These are phyloP conservation scores for Mesaphorura yosii DNA, from an alignment of 1,140 invertebrate genomes.

Conservation along the genomic window DNA sequence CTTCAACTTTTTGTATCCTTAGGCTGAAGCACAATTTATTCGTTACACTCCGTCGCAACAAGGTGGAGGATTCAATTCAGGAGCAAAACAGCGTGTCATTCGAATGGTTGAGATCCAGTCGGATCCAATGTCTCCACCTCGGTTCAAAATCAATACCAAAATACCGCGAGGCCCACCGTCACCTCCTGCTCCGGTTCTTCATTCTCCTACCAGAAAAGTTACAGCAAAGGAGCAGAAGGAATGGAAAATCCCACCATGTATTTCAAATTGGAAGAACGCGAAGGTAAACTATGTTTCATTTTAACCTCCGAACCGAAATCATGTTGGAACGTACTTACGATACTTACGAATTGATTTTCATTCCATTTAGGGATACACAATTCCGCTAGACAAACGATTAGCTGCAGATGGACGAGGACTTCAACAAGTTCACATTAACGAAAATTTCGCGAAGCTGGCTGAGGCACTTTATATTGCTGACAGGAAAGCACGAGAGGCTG, in stretches of 20 bases:
- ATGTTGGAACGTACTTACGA: no score
- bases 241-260: conserved; percentile 99
- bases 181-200: conserved; percentile 91
- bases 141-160: conserved; percentile 89
- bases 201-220: conserved; percentile 91
- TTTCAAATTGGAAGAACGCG: conserved; percentile 99
- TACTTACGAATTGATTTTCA: background rate
- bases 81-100: conserved; percentile 94
- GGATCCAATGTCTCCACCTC: conserved; percentile 97
- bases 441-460: conserved; percentile 97
- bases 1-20: background rate
- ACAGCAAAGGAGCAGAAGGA: conserved; percentile 98
- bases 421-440: conserved; percentile 95
- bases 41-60: conserved; percentile 96
- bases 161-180: conserved; percentile 96
- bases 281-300: conserved; percentile 51
- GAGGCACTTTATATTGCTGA: conserved; percentile 97
- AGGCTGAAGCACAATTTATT: conserved; percentile 87
- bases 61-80: conserved; percentile 88
- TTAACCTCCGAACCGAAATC: no score
- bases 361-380: conserved; percentile 72
- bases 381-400: conserved; percentile 93
- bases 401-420: conserved; percentile 95
- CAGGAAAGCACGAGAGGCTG: conserved; percentile 86
- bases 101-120: conserved; percentile 89